Evolutionary conservation across 2,113 vertebrate genomes (phyloP).

Genomic region (Ptyas mucosa): DNA sequence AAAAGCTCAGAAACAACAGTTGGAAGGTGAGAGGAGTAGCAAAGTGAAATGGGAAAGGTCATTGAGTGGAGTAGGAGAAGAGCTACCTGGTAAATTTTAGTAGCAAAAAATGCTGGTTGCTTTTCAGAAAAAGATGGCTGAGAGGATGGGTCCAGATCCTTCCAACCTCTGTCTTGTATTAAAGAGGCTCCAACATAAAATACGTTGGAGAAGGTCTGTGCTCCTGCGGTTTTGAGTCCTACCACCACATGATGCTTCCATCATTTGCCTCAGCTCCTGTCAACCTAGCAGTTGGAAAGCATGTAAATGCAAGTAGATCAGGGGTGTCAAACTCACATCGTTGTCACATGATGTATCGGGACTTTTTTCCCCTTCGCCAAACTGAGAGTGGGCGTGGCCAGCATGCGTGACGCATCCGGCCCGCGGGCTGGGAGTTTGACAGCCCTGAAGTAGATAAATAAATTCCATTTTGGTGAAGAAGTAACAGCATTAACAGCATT

Average conservation of each 20-base stretch:
- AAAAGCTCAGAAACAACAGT: neutral
- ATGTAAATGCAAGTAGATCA: neutral
- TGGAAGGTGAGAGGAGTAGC: neutral
- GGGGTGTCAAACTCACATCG: too few relatives aligned
- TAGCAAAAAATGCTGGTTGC: neutral
- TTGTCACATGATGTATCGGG: too few relatives aligned
- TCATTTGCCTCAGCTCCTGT: neutral
- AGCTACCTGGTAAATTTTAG: neutral
- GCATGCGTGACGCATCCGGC: too few relatives aligned
- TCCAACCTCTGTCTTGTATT: neutral
- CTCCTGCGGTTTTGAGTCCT: neutral
- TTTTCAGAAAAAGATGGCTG: neutral
- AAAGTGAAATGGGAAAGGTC: neutral
- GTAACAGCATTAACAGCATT: neutral
- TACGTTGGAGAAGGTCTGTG: neutral
- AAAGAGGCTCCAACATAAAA: neutral
- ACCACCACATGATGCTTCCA: neutral
- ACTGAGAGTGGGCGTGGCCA: too few relatives aligned
- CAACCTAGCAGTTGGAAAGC: neutral
- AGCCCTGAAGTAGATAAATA: neutral
- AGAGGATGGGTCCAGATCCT: neutral
- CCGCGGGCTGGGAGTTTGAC: too few relatives aligned
- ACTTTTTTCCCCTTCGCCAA: too few relatives aligned
- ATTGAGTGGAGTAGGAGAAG: neutral
- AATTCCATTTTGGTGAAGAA: neutral